phyloP scores from a whole-genome alignment of 2,888 invertebrate species.

The Monopis laevigella region DNA sequence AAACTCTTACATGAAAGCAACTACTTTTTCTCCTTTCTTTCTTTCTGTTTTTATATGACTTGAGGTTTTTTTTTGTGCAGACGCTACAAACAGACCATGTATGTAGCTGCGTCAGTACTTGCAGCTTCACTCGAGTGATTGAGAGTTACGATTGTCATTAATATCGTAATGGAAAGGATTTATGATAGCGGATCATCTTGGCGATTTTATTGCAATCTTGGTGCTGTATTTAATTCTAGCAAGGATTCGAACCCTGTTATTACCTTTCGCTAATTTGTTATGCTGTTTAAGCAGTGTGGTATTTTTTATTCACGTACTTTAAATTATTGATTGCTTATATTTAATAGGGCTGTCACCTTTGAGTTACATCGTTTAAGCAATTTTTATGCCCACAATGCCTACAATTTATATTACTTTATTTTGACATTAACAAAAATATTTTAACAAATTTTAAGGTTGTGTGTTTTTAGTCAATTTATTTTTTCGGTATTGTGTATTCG shows the following conservation, averaged over 20 bases:
- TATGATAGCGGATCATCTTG: constrained; percentile 39
- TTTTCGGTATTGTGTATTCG: constrained; percentile 19
- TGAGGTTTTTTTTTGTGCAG: too few species aligned
- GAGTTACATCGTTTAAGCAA: too few species aligned
- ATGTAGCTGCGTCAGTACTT: constrained; percentile 26
- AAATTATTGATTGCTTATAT: constrained; percentile 3
- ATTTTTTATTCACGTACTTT: background rate
- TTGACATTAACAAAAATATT: too few species aligned
- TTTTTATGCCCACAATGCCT: too few species aligned
- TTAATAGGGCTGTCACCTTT: too few species aligned
- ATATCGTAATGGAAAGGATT: constrained; percentile 52
- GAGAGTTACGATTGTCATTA: constrained; percentile 56
- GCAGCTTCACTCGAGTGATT: constrained; percentile 41
- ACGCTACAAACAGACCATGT: constrained; percentile 23
- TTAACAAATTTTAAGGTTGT: too few species aligned
- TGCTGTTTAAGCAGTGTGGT: constrained; percentile 25
- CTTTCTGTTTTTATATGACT: too few species aligned
- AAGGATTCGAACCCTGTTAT: constrained; percentile 24
- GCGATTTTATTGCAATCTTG: constrained; percentile 37
- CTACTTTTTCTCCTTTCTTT: too few species aligned
- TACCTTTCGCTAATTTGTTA: constrained; percentile 33
- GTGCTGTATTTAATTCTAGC: constrained; percentile 31
- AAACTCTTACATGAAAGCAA: too few species aligned
- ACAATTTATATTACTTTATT: too few species aligned
- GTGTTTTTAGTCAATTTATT: too few species aligned